Percentiles rank a stretch among this genome's conserved stretches.
Conservation (phyloP, 2,113 vertebrate species). For the Cepphus grylle region DNA sequence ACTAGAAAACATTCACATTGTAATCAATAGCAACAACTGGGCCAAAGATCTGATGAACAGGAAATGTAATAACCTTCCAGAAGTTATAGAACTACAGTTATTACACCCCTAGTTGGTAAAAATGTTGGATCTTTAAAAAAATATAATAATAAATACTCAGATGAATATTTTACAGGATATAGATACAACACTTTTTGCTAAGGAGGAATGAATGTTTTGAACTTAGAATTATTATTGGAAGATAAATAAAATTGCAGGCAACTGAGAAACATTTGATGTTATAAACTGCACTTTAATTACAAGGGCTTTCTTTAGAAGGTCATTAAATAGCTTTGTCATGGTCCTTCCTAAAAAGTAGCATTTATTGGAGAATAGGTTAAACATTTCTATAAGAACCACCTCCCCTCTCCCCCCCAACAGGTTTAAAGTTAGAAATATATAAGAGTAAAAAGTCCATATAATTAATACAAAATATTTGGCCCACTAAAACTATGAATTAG, state of each 20-base stretch:
- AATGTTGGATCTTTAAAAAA: not conserved
- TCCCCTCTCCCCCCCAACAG: not conserved
- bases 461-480: not conserved
- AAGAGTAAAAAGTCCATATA: not conserved
- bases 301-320: not conserved
- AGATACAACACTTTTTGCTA: not conserved
- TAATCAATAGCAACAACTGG: not conserved
- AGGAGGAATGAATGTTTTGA: not conserved
- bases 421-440: not conserved
- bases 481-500: not conserved
- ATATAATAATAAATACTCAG: not conserved
- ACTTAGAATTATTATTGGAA: not conserved
- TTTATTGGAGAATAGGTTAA: not conserved
- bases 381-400: not conserved
- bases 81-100: not conserved
- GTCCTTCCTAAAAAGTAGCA: not conserved
- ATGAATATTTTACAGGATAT: not conserved
- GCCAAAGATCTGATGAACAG: not conserved
- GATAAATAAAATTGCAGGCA: not conserved
- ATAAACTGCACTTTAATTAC: not conserved
- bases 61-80: not conserved
- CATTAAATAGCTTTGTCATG: not conserved
- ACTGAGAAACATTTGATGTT: not conserved
- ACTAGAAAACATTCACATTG: not conserved
- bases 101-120: not conserved